Conservation (phyloP, 2,797 vertebrate species). For the Macropus fuliginosus region DNA sequence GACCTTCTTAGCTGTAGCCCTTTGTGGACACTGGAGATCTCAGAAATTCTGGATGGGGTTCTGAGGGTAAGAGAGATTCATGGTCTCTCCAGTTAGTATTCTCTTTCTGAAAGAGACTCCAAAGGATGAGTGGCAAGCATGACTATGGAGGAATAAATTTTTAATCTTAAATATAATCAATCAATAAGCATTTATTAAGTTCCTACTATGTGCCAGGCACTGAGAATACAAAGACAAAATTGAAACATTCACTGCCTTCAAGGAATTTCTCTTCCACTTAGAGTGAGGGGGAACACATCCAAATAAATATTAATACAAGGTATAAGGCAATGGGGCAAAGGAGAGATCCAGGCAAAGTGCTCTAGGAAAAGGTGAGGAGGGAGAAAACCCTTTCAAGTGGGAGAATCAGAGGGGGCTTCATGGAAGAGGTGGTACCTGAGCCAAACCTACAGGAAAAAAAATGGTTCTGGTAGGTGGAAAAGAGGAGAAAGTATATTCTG, state of each 20-base stretch:
- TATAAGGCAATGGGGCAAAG: background rate
- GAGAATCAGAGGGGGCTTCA: background rate
- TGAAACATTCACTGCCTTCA: background rate
- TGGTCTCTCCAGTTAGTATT: background rate
- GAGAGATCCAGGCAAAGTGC: background rate
- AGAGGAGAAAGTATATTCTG: background rate
- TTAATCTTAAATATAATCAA: background rate
- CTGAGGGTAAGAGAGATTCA: background rate
- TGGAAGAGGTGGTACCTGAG: background rate
- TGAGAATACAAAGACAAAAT: background rate
- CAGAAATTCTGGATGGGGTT: background rate
- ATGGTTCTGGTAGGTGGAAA: background rate
- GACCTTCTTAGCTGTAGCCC: background rate
- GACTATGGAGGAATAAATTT: background rate
- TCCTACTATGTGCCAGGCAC: background rate
- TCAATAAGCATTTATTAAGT: background rate
- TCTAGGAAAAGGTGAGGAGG: background rate
- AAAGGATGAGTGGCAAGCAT: background rate
- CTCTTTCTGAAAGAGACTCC: background rate
- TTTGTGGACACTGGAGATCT: background rate
- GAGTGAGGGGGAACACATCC: background rate
- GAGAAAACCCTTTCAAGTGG: background rate
- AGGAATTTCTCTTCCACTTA: background rate
- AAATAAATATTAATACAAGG: background rate
- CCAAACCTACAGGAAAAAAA: background rate